Evolutionary conservation across 2,797 vertebrate genomes (phyloP).

Genomic region (Gila robusta): DNA sequence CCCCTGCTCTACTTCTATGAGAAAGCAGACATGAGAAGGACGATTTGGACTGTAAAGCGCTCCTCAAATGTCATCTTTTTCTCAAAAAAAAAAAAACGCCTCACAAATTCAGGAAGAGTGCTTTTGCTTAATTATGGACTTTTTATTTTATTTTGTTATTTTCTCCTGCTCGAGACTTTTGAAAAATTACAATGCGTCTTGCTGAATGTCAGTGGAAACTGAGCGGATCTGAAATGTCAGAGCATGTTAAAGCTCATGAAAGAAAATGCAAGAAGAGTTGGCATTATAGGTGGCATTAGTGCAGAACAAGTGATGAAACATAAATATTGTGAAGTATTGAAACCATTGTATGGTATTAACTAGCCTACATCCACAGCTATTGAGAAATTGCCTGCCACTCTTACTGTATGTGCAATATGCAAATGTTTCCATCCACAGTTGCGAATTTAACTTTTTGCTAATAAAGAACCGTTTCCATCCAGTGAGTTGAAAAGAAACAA

Average conservation of each 20-base stretch:
- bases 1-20: too few relatives aligned
- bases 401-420: too few relatives aligned
- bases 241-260: constrained; percentile 14
- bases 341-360: neutral
- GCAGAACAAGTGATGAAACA: constrained; percentile 18
- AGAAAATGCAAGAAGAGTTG: constrained; percentile 23
- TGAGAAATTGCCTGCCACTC: too few relatives aligned
- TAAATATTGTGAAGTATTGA: constrained; percentile 1
- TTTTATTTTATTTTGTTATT: neutral
- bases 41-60: neutral
- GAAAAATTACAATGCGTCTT: constrained; percentile 37
- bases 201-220: constrained; percentile 49
- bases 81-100: neutral
- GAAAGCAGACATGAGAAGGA: neutral
- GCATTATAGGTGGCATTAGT: constrained; percentile 12
- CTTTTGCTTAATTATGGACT: constrained; percentile 14
- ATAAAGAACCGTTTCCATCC: neutral
- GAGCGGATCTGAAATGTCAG: constrained; percentile 54
- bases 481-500: neutral
- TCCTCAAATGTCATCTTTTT: neutral
- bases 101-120: neutral
- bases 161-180: constrained; percentile 20
- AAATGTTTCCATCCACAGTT: too few relatives aligned
- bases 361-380: neutral
- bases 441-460: too few relatives aligned